phyloP scores from a whole-genome alignment of 2,113 vertebrate species.

The Tonatia bakeri region DNA sequence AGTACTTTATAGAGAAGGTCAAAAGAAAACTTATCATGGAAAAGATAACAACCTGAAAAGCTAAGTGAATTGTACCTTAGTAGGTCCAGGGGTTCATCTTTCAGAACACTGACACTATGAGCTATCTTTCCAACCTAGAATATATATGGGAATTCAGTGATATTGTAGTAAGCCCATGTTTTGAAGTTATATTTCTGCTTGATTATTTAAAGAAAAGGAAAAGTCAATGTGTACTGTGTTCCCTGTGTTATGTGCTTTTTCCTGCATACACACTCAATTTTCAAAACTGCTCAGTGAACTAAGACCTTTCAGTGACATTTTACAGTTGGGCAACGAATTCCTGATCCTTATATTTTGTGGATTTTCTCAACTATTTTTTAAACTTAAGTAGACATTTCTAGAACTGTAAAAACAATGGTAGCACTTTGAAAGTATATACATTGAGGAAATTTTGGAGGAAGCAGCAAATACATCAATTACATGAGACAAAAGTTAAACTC shows the following conservation, averaged over 20 bases:
- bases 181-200: neutral
- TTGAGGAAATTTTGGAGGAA: neutral
- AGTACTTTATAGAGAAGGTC: neutral
- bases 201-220: neutral
- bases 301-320: neutral
- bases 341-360: neutral
- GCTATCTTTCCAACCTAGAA: neutral
- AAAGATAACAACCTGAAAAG: constrained; percentile 47
- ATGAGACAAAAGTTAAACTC: neutral
- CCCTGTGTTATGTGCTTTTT: neutral
- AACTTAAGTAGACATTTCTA: neutral
- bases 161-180: neutral
- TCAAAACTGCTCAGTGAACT: neutral
- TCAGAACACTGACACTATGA: neutral
- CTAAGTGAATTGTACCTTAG: constrained; percentile 63
- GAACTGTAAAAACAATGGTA: neutral
- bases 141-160: neutral
- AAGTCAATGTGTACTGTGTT: neutral
- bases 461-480: neutral
- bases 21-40: neutral
- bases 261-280: neutral
- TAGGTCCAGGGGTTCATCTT: neutral
- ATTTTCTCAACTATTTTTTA: neutral
- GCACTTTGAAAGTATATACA: neutral
- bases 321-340: neutral